Conservation (phyloP, 2,888 invertebrate species). For the Andrena minutula region DNA sequence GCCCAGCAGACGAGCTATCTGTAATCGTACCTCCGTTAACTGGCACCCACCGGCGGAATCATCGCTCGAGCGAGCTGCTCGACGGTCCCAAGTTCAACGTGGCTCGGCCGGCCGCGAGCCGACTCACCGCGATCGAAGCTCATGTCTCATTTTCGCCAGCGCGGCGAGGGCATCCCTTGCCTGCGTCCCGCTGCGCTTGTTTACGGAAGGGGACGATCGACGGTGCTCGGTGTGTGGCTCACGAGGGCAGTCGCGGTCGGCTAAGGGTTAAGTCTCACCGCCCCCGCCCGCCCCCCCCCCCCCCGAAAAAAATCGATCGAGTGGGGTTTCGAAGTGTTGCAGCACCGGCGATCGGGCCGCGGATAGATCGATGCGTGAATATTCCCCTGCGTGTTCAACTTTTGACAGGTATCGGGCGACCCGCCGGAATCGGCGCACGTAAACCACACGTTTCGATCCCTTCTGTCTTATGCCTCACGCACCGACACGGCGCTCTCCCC, state of each 20-base stretch:
- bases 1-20: neutral
- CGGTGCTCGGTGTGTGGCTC: conserved; percentile 2
- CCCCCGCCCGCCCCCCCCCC: no score
- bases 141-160: conserved; percentile 37
- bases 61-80: conserved; percentile 35
- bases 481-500: conserved; percentile 11
- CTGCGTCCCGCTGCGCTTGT: conserved; percentile 29
- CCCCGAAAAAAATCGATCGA: conserved; percentile 42
- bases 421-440: neutral
- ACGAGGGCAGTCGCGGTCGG: conserved; percentile 4
- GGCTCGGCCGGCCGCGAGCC: conserved; percentile 23
- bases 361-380: conserved; percentile 30
- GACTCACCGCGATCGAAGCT: conserved; percentile 37
- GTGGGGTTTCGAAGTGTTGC: conserved; percentile 33
- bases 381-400: neutral
- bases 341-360: conserved; percentile 12
- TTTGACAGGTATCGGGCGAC: conserved; percentile 46
- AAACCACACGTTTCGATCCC: conserved; percentile 10
- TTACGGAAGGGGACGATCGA: conserved; percentile 50
- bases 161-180: conserved; percentile 15
- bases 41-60: conserved; percentile 47
- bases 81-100: conserved; percentile 37
- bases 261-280: conserved; percentile 25
- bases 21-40: conserved; percentile 29
- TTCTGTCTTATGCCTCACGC: neutral